Evolutionary conservation across 2,888 invertebrate species (phyloP), one percentile per base, ranked within the genome.

Genomic region (Helleia helle): DNA sequence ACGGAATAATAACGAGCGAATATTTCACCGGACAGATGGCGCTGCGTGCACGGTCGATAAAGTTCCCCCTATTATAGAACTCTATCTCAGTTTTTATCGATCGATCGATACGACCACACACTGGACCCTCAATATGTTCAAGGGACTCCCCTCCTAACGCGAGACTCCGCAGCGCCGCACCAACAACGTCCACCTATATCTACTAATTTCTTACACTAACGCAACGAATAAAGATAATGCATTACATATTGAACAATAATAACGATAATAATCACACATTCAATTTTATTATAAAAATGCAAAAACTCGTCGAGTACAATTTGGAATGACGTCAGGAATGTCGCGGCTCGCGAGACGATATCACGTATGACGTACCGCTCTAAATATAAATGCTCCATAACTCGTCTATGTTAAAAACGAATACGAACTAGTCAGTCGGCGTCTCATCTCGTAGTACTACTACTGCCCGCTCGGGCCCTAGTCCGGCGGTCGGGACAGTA

Each of bases 261-360:
- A 34, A 34, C 22, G 34, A 34, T 34, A 34, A 22, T 22, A 18
- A 31, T 9, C 34, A 22, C 18, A 34, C 34, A 22, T 34, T 34
- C 12, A 17, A 34, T 18, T 34, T 22, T 34, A 12, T 7, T 18
- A 34, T 34, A 34, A 34, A 34, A 34, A 34, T 34, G 34, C 34
- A 34, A 34, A 34, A 34, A 22, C 5, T 15, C 12, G 9, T 11
- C 31, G 9, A 22, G 34, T 34, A 34, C 12, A 34, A 34, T 18
- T 34, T 22, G 34, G 34, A 34, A 34, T 34, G 34, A 28, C 14
- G 25, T 30, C 41, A 28, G 39, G 28, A 40, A 31, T 42, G 17
- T 15, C n/a, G n/a, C n/a, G n/a, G n/a, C 17, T 15, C n/a, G n/a
- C n/a, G n/a, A n/a, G n/a, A n/a, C n/a, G n/a, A n/a, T n/a, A n/a